Percentiles rank a stretch among this genome's conserved stretches.
phyloP scores from a whole-genome alignment of 2,113 vertebrate species.

The Rallus limicola region DNA sequence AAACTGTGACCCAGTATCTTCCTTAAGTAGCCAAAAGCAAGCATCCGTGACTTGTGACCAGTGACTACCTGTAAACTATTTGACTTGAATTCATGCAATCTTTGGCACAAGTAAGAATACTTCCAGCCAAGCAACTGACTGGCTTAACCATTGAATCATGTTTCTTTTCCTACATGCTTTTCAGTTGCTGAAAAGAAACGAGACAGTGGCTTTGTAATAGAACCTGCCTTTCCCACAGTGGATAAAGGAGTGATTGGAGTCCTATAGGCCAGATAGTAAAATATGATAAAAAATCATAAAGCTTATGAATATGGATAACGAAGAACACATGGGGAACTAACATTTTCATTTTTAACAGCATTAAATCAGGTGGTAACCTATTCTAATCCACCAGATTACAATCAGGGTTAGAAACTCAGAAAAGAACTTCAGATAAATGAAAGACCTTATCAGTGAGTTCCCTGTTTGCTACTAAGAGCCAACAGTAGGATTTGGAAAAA shows the following conservation, averaged over 20 bases:
- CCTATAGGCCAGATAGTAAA: background rate
- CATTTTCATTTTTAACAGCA: background rate
- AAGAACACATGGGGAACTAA: background rate
- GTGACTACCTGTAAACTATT: background rate
- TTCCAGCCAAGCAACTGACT: background rate
- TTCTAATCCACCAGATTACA: background rate
- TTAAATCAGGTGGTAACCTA: background rate
- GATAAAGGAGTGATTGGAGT: background rate
- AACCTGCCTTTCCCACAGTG: background rate
- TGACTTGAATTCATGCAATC: background rate
- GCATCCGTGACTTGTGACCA: background rate
- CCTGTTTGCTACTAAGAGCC: background rate
- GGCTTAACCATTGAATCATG: background rate
- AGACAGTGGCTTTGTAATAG: background rate
- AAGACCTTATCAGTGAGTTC: background rate
- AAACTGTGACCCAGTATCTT: background rate
- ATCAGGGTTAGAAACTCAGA: background rate
- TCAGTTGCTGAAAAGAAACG: background rate
- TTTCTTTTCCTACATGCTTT: background rate
- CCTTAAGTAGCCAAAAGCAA: background rate
- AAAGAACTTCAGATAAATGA: background rate
- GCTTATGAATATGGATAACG: background rate
- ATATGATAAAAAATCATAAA: background rate
- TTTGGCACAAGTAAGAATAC: background rate
- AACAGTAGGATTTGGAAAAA: background rate